A percentile compares a stretch with the other conserved stretches of the same genome.
Conservation (phyloP, 2,797 vertebrate genomes). For the Mus spretus region DNA sequence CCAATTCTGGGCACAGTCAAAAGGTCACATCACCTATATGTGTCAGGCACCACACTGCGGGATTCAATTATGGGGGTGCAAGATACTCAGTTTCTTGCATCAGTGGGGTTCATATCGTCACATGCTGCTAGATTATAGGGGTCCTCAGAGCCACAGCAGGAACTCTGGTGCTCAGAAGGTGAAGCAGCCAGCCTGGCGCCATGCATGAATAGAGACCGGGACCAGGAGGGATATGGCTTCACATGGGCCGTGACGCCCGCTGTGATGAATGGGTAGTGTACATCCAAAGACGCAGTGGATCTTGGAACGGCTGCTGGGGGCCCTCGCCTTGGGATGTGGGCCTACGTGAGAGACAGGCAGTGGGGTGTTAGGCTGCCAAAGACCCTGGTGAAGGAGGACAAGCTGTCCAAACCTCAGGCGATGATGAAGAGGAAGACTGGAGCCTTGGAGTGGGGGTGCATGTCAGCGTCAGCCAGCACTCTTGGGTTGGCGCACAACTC, state of each 20-base stretch:
- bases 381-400: background rate
- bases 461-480: background rate
- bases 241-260: background rate
- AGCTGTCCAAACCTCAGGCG: background rate
- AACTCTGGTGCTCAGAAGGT: background rate
- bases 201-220: background rate
- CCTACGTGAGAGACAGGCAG: background rate
- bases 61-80: accelerated
- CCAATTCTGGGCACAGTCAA: accelerated
- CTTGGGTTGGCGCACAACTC: background rate
- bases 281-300: background rate
- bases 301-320: background rate
- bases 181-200: background rate
- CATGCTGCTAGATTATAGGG: background rate
- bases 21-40: accelerated
- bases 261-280: background rate
- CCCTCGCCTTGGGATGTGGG: background rate
- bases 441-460: background rate
- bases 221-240: background rate
- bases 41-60: accelerated
- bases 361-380: background rate
- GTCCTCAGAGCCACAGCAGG: background rate
- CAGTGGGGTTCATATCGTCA: background rate
- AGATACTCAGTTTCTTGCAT: background rate
- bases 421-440: background rate